Percentiles rank a stretch among this genome's conserved stretches.
These are phyloP conservation scores for Chamaetylas fuelleborni DNA, from an alignment of 2,113 vertebrate genomes.

Conservation along the genomic window DNA sequence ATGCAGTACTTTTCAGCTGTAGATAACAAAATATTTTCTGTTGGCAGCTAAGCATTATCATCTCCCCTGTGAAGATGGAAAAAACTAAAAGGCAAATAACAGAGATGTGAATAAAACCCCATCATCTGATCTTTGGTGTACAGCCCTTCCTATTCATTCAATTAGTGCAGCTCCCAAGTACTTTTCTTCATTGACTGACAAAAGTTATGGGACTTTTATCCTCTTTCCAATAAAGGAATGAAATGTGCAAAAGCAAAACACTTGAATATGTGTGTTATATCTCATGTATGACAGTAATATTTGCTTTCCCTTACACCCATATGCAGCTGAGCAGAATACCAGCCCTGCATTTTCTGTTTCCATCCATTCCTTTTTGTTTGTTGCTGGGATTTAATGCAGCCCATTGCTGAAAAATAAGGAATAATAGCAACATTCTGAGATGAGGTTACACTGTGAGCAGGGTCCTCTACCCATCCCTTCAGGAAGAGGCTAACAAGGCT, in stretches of 20 bases:
- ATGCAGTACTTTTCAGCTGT: not conserved
- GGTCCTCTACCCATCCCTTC: not conserved
- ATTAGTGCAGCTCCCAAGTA: not conserved
- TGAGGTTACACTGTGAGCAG: not conserved
- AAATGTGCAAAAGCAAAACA: not conserved
- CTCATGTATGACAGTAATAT: not conserved
- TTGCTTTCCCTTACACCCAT: not conserved
- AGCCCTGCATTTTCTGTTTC: not conserved
- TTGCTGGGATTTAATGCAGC: not conserved
- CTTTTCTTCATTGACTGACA: not conserved
- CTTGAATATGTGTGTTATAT: not conserved
- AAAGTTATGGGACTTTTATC: not conserved
- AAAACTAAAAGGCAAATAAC: not conserved
- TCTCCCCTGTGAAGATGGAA: not conserved
- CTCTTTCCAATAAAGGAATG: not conserved
- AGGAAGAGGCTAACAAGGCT: not conserved
- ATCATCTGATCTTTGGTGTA: not conserved
- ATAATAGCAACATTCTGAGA: not conserved
- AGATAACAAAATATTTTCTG: constrained; percentile 32
- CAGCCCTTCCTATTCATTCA: not conserved
- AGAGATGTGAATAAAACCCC: not conserved
- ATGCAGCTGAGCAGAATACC: not conserved
- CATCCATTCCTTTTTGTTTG: not conserved
- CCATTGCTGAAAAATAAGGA: not conserved
- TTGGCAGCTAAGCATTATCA: not conserved